Base-by-base conservation (phyloP, 2,888 invertebrate genomes). In the Zootermopsis nevadensis region DNA sequence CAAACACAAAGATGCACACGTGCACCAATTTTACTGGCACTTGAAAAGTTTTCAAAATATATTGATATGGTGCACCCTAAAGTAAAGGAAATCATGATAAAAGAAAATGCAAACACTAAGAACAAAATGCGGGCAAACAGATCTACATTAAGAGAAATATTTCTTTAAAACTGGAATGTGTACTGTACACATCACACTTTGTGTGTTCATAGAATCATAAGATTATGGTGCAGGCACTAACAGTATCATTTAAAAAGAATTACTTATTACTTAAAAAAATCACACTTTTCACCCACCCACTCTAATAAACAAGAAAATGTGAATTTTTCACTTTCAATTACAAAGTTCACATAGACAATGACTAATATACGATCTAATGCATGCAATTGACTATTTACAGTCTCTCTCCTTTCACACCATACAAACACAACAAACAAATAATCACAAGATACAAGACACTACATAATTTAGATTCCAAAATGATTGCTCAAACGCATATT, bases 261-360 rank as follows among this genome's bases (percentile, higher is more conserved):
- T 48, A 15, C 48, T 74, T 74, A 74, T 74, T 69, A 69, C 69
- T 69, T 69, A n/a, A 8, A 38, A 69, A 74, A 74, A 38, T 38
- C 74, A 74, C 38, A 74, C 31, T 69, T 74, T 74, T 74, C 33
- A 10, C 38, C n/a, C 31, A 38, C n/a, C 6, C 22, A 0, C 74
- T 24, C n/a, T 38, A 74, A 15, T 38, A 74, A 12, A 33, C 38
- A 74, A 33, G 38, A 74, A 42, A 74, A 24, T 38, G 74, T 74
- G 74, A 74, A 38, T 74, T 74, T 35, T 72, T 72, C 33, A 31
- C 30, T 31, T 35, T 3, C 12, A 1, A 2, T 74, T 74, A 35
- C 24, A 35, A 35, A 74, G 33, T 74, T 38, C 74, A 74, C 22
- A 74, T 24, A 74, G 74, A 24, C 27, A 74, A n/a, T 38, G 35